phyloP scores from a whole-genome alignment of 2,113 vertebrate species.

The Bubo bubo region DNA sequence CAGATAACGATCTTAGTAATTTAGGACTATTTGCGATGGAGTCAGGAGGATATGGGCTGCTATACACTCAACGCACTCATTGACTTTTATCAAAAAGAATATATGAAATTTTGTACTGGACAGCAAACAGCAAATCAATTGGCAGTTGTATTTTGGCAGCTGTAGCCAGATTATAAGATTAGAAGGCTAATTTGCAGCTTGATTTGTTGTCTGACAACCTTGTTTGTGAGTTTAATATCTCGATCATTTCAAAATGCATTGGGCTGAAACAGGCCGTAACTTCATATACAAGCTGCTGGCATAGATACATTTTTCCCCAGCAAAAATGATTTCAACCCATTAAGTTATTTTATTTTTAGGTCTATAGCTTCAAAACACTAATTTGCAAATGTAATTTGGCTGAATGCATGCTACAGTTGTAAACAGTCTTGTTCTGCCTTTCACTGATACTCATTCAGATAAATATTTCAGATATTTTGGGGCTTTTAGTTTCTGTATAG shows the following conservation, averaged over 20 bases:
- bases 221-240: slow-evolving; percentile 49
- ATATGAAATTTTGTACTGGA: neutral
- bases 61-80: neutral
- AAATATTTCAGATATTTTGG: neutral
- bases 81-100: slow-evolving; percentile 19
- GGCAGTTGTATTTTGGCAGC: neutral
- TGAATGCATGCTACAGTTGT: neutral
- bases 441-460: neutral
- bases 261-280: slow-evolving; percentile 17
- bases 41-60: neutral
- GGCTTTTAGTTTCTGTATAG: neutral
- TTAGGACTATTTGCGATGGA: neutral
- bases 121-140: slow-evolving; percentile 27
- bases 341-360: slow-evolving; percentile 39
- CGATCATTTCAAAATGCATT: slow-evolving; percentile 28
- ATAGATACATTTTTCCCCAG: slow-evolving; percentile 6
- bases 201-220: slow-evolving; percentile 55
- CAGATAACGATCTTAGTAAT: neutral
- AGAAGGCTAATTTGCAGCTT: slow-evolving; percentile 48
- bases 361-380: slow-evolving; percentile 41
- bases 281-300: slow-evolving; percentile 6
- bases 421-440: slow-evolving; percentile 27
- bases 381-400: slow-evolving; percentile 41
- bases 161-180: slow-evolving; percentile 36
- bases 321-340: neutral